Conservation (phyloP, 2,113 vertebrate genomes). For the Chloropsis cyanopogon region DNA sequence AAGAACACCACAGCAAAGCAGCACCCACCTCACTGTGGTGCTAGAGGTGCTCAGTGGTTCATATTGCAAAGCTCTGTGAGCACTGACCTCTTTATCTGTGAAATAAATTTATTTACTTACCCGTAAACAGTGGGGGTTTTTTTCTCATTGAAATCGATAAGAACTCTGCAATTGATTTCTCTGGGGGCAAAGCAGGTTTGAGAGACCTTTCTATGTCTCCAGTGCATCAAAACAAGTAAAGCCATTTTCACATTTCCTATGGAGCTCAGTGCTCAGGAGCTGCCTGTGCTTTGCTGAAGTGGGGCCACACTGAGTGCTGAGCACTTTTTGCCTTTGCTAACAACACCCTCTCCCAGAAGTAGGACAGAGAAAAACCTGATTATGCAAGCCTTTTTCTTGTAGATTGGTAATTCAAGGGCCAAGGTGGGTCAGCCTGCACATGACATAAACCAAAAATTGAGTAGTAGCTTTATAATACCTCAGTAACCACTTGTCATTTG, state of each 20-base stretch:
- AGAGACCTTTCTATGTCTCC: background rate
- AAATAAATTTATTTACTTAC: background rate
- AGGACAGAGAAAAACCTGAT: background rate
- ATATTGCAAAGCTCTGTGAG: background rate
- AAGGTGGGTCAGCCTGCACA: background rate
- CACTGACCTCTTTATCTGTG: background rate
- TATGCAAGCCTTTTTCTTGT: background rate
- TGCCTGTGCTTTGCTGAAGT: background rate
- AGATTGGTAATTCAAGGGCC: background rate
- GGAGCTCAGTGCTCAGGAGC: background rate
- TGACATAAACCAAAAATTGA: background rate
- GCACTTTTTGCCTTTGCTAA: background rate
- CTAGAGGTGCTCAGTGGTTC: background rate
- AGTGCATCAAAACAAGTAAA: background rate
- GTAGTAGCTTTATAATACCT: background rate
- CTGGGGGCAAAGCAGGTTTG: background rate
- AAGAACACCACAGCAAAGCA: background rate
- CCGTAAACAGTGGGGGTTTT: background rate
- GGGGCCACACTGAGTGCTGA: background rate
- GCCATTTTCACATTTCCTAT: background rate
- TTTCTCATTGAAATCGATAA: background rate
- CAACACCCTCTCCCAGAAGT: background rate
- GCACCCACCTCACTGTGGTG: accelerated
- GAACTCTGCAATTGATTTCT: background rate
- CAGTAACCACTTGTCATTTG: background rate